These are phyloP conservation scores for Tragelaphus imberbis DNA, from an alignment of 2,113 vertebrate species.

Conservation along the genomic window DNA sequence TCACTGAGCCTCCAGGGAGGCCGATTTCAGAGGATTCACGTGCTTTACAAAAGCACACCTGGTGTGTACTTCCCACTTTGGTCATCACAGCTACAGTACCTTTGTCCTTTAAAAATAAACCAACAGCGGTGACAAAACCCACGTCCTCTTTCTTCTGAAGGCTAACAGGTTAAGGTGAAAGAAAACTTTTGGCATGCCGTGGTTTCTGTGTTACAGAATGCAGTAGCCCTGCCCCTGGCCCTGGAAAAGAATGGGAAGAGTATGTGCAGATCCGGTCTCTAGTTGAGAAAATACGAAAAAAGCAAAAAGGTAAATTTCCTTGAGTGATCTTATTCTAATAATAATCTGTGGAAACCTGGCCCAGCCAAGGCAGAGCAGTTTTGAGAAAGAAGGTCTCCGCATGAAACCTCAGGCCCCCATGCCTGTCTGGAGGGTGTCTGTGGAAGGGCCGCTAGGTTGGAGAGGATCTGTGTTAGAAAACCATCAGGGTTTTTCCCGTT, in stretches of 20 bases:
- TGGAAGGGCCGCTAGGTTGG: neutral
- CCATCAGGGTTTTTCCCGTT: accelerated
- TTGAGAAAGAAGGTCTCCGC: accelerated
- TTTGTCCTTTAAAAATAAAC: neutral
- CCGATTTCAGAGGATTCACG: neutral
- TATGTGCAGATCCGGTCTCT: conserved; percentile 92
- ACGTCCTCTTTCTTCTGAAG: neutral
- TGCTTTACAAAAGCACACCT: neutral
- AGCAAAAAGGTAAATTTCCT: conserved; percentile 91
- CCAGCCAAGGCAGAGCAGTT: neutral
- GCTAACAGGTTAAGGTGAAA: neutral
- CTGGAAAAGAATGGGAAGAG: conserved; percentile 97
- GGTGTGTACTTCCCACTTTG: neutral
- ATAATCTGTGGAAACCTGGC: neutral
- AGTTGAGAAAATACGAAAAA: conserved; percentile 97
- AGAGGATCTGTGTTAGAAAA: accelerated
- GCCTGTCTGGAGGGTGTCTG: neutral
- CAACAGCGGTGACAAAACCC: neutral
- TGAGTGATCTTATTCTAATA: neutral
- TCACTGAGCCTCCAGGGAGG: neutral
- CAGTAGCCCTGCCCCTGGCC: conserved; percentile 89
- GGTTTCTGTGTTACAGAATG: conserved; percentile 83
- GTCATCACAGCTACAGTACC: neutral
- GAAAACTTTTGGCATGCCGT: neutral
- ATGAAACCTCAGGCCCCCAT: neutral